Evolutionary conservation across 1,140 invertebrate species (phyloP), one percentile per base, ranked within the genome.

Genomic region (Globodera rostochiensis): DNA sequence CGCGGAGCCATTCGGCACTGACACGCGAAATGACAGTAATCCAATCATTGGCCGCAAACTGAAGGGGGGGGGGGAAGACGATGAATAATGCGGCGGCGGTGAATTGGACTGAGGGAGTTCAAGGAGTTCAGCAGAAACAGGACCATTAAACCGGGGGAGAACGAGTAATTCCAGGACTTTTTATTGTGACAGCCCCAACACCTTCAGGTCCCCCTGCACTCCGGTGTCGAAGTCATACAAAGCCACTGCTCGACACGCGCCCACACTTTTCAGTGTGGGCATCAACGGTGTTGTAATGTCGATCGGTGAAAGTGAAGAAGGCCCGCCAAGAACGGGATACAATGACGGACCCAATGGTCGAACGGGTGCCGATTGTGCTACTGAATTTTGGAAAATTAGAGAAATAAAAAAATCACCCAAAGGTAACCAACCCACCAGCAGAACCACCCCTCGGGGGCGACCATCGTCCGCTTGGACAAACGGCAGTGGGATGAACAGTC

Each of bases 191-290:
- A 36, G 36, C 47, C 75, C 25, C 36, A 66, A 8, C 45, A 86
- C 85, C 70, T 88, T 79, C 64, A 86, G 77, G 79, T 86, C 85
- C 11, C 85, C 85, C 7, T 78, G 71, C 60, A 86, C 80, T 6
- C 82, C 87, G 13, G 83, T 87, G 70, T 88, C 73, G 60, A 78
- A 86, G 67, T 88, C 85, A 73, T 89, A 86, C 36, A 86, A 15
- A 2, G 84, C 86, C 47, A 47, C n/a, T 9, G 67, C 47, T 21
- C n/a, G 25, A 21, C 84, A 82, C 36, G 71, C 45, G 8, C 47
- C 76, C 7, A 81, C 67, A 36, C 36, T 36, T 82, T 73, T 46
- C 67, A 8, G 47, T 36, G 70, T 87, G 49, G 85, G 87, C 45
- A 75, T 84, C 1, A 89, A 73, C 57, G 85, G 87, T 13, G 88